phyloP scores from a whole-genome alignment of 2,113 vertebrate species.

The Riparia riparia region DNA sequence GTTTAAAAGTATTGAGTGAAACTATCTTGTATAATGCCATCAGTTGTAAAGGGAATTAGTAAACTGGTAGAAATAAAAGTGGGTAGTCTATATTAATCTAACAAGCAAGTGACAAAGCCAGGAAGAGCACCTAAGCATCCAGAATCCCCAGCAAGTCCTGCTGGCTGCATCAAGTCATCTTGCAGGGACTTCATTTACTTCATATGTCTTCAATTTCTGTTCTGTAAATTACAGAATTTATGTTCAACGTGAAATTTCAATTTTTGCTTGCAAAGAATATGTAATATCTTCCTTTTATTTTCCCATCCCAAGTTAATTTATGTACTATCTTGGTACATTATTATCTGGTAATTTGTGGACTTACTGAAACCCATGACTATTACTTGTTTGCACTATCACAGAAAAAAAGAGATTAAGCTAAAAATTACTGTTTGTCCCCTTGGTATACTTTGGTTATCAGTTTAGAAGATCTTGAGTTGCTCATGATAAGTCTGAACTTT shows the following conservation, averaged over 20 bases:
- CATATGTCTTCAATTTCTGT: neutral
- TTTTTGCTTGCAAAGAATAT: neutral
- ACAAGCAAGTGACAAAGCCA: neutral
- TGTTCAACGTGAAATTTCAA: neutral
- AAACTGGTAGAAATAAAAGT: neutral
- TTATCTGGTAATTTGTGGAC: neutral
- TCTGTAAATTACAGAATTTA: neutral
- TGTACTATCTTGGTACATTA: neutral
- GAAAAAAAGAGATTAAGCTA: neutral
- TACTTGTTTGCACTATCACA: neutral
- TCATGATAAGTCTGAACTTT: constrained; percentile 44
- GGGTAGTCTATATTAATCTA: neutral
- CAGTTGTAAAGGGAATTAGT: neutral
- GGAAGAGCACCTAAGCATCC: neutral
- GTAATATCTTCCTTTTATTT: neutral
- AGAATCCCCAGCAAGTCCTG: neutral
- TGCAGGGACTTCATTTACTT: neutral
- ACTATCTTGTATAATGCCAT: neutral
- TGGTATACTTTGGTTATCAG: constrained; percentile 27
- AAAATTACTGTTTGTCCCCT: neutral
- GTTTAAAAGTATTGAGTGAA: neutral
- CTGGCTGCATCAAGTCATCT: neutral
- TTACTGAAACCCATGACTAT: neutral
- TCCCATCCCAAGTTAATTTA: neutral
- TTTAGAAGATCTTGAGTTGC: constrained; percentile 46